phyloP scores from a whole-genome alignment of 92 coral and sea anemone species.

The Palythoa grandiflora region DNA sequence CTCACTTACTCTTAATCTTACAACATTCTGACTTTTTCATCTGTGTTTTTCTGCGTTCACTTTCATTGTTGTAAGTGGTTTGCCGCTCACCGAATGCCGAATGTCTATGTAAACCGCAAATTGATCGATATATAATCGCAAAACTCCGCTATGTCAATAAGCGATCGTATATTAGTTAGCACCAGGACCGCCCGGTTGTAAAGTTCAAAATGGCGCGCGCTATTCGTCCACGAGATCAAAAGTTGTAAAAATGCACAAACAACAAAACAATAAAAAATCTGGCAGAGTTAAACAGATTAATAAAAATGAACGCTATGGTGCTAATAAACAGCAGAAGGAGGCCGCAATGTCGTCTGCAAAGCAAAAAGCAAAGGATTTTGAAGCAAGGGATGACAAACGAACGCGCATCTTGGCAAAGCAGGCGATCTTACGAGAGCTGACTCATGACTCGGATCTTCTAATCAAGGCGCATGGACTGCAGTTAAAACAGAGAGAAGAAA shows the following conservation, averaged over 20 bases:
- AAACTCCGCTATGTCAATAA: conserved; percentile 1
- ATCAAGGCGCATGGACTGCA: conserved; percentile 74
- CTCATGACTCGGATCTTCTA: conserved; percentile 55
- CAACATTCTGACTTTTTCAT: neutral
- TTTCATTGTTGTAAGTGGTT: neutral
- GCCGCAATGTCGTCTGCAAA: conserved; percentile 67
- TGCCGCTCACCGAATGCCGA: neutral
- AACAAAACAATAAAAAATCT: conserved; percentile 31
- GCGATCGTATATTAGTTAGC: neutral
- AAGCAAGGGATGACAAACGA: conserved; percentile 79
- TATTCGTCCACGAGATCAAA: too few species aligned
- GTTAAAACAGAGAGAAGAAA: conserved; percentile 46
- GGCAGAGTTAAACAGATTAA: neutral
- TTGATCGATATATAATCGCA: conserved; percentile 12
- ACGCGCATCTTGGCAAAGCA: conserved; percentile 87
- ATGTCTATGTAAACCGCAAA: neutral
- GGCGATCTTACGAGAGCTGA: conserved; percentile 82
- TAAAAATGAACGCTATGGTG: conserved; percentile 77
- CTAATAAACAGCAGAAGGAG: conserved; percentile 71
- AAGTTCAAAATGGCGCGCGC: conserved; percentile 62
- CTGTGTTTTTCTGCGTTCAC: neutral
- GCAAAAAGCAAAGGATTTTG: conserved; percentile 75
- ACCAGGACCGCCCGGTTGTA: conserved; percentile 13
- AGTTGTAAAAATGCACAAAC: conserved; percentile 60
- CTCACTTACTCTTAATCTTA: neutral